phyloP scores from a whole-genome alignment of 2,113 vertebrate genomes.

The Entelurus aequoreus region DNA sequence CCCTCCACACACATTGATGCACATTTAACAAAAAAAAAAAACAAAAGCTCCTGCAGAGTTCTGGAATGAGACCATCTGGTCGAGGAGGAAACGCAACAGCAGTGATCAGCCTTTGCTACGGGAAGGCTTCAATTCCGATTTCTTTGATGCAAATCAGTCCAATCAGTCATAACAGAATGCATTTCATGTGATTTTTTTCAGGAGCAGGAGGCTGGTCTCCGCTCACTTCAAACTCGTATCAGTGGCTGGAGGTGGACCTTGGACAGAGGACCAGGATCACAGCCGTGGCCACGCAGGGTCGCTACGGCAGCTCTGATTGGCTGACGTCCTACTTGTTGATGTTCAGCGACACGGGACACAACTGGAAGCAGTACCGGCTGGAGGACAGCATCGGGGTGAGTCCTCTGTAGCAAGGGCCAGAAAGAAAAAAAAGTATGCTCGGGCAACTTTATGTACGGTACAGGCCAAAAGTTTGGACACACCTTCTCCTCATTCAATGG shows the following conservation, averaged over 20 bases:
- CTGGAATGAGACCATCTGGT: not conserved
- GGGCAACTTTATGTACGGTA: no score
- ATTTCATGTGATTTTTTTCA: slow-evolving; percentile 38
- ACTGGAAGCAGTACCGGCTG: slow-evolving; percentile 87
- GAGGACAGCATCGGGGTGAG: slow-evolving; percentile 89
- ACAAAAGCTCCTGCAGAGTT: no score
- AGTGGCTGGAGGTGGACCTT: slow-evolving; percentile 86
- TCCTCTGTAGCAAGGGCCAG: slow-evolving; percentile 7
- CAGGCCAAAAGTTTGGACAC: no score
- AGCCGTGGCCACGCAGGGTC: slow-evolving; percentile 83
- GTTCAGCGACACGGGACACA: slow-evolving; percentile 86
- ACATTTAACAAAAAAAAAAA: no score
- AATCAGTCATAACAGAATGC: no score
- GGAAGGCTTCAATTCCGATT: no score
- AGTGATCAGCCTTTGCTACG: no score
- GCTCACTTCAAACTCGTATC: slow-evolving; percentile 79
- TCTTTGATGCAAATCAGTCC: no score
- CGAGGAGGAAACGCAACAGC: no score
- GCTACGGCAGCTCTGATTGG: slow-evolving; percentile 89
- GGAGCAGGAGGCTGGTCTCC: slow-evolving; percentile 94
- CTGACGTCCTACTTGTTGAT: slow-evolving; percentile 84
- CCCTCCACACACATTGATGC: not conserved
- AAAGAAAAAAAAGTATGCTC: no score
- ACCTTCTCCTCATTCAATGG: no score
- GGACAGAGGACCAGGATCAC: slow-evolving; percentile 81